Conservation (phyloP, 2,113 vertebrate species). For the Cyanoderma ruficeps region DNA sequence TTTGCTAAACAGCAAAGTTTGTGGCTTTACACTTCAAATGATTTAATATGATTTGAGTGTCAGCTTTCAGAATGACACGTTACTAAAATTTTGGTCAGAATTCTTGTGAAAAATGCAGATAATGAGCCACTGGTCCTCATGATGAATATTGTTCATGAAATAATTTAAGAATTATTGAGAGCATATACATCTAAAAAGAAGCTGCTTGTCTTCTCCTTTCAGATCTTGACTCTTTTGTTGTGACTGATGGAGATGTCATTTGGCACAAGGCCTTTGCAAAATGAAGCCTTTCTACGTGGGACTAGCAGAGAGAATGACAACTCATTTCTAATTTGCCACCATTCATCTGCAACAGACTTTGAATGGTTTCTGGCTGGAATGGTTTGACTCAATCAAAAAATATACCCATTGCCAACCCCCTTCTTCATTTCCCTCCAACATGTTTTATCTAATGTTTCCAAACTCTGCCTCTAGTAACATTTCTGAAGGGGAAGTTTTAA, state of each 20-base stretch:
- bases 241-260: neutral
- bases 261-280: neutral
- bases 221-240: neutral
- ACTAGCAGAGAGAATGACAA: neutral
- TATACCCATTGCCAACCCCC: neutral
- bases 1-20: neutral
- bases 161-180: neutral
- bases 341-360: neutral
- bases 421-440: neutral
- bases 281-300: neutral
- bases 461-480: neutral
- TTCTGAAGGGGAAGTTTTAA: neutral
- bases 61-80: neutral
- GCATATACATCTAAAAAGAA: neutral
- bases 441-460: conserved; percentile 2
- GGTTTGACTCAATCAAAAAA: neutral
- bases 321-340: neutral
- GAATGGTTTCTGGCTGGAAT: neutral
- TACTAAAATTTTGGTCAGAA: neutral
- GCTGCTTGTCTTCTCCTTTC: neutral
- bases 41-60: neutral
- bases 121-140: neutral
- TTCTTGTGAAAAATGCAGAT: neutral
- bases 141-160: neutral
- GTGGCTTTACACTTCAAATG: neutral